phyloP scores from a whole-genome alignment of 2,113 vertebrate species.

The Danio rerio region GRCz12tu NC_133184.1:46139001-46139500 shows the following conservation, averaged over 20 bases:
- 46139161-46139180: background rate
- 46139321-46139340: background rate
- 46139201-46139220: background rate
- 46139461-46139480: no score
- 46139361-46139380: background rate
- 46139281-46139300: background rate
- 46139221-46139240: slow-evolving; percentile 33
- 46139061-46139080: no score
- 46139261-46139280: background rate
- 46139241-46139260: background rate
- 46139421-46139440: background rate
- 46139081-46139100: no score
- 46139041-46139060: no score
- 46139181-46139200: background rate
- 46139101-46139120: background rate
- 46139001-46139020: no score
- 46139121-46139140: background rate
- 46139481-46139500: no score
- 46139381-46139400: slow-evolving; percentile 6
- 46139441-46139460: no score
- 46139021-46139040: no score
- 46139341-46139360: background rate
- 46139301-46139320: background rate
- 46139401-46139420: slow-evolving; percentile 39
- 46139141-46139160: background rate